Conservation (phyloP, 2,888 invertebrate genomes). For the Ephialtes manifestator region DNA sequence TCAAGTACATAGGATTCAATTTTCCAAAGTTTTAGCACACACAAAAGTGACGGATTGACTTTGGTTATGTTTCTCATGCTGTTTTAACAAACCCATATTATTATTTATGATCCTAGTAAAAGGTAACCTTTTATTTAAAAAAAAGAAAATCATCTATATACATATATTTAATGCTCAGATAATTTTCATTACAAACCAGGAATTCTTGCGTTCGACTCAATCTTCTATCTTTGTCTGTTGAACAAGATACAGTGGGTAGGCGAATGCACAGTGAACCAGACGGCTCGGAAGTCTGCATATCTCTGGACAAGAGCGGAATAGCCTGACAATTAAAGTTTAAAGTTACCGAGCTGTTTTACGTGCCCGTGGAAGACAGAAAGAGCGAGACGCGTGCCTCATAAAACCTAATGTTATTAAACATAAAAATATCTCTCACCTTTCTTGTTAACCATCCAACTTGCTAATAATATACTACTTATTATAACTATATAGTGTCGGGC, state of each 20-base stretch:
- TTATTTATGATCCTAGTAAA: too few species aligned
- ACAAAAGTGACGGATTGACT: too few species aligned
- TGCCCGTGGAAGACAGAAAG: constrained; percentile 51
- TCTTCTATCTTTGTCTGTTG: too few species aligned
- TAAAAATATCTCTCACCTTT: constrained; percentile 77
- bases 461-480: constrained; percentile 35
- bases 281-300: constrained; percentile 60
- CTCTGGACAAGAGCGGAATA: constrained; percentile 72
- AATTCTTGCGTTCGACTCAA: too few species aligned
- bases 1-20: constrained; percentile 28
- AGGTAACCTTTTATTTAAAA: too few species aligned
- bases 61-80: too few species aligned
- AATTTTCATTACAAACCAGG: too few species aligned
- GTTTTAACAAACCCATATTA: too few species aligned
- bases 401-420: constrained; percentile 82
- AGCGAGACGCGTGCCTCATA: constrained; percentile 72
- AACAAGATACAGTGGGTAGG: too few species aligned
- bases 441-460: not conserved
- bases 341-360: constrained; percentile 71
- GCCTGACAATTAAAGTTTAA: constrained; percentile 79
- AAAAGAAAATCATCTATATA: too few species aligned
- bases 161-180: too few species aligned
- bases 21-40: too few species aligned
- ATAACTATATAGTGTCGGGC: constrained; percentile 59
- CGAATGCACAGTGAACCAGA: not conserved